Base-by-base conservation (phyloP, 2,113 vertebrate species). In the Petromus typicus region DNA sequence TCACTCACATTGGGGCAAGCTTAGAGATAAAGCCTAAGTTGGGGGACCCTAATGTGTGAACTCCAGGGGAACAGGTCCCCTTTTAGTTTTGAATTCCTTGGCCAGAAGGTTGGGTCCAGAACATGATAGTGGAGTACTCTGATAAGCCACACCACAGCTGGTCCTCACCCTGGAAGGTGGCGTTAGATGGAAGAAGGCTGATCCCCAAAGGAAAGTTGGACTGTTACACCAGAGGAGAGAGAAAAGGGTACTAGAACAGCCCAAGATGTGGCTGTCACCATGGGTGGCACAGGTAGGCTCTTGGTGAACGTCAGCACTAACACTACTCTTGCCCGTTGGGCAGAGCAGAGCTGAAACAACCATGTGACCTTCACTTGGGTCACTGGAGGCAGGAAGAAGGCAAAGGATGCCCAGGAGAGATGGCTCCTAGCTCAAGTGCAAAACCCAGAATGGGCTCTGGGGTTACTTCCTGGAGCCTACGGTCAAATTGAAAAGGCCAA, bases 61-160 rank as follows among this genome's bases (percentile, higher is more conserved):
- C 37, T 91, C 43, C 25, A 4, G 51, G 61, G 78, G n/a, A 13
- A 23, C 18, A 30, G 1, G 14, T 18, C 20, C 16, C 45, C 23
- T 34, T 40, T 30, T 22, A 3, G 6, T 43, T 9, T 80, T 43
- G 69, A 69, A 25, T 67, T 67, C 0, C 16, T 7, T 20, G 59
- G 18, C 54, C 56, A 23, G 2, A 0, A 5, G 7, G 7, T 34
- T 1, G 54, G 1, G 25, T 30, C 43, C n/a, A 54, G 22, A 54
- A 40, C 25, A 32, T 34, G 67, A n/a, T 14, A 13, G 32, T 43
- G 45, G 66, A 16, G 0, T 79, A 27, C 17, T 64, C n/a, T 43
- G 22, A 32, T 7, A 27, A 37, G 40, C 18, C 79, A 71, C 17
- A 34, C 27, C 2, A 16, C 56, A 27, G 17, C 16, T 11, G 4